Evolutionary conservation across 2,888 invertebrate genomes (phyloP), one percentile per base, ranked within the genome.

Genomic region (Odontocolon sp.): DNA sequence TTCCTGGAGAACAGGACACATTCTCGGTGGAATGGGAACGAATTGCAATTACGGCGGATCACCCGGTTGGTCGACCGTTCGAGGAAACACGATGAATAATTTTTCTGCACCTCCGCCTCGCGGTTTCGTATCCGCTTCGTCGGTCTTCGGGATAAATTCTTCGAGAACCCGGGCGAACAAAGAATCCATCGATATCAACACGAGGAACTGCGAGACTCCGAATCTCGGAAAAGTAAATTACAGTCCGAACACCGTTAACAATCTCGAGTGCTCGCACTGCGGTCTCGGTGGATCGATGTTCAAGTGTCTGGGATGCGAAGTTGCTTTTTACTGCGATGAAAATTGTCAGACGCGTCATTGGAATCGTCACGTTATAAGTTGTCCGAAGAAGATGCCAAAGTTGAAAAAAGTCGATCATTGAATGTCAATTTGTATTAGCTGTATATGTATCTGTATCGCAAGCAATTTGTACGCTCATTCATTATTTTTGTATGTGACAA

Each of bases 381-480:
- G 89, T 42, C 86, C 87, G 0, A 89, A 88, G 68, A 87, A 83
- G 66, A 89, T 90, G 89, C 89, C 89, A 28, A 86, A 86, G 56
- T 77, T 89, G 3, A 88, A 88, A 45, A 89, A 89, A 79, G 84
- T 90, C 36, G 75, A 73, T 69, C 71, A 66, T 36, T 83, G 56
- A 82, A 75, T 59, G 56, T 56, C 14, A 16, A 31, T 50, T 11
- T 11, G 11, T 47, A 57, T 57, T 23, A 2, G 23, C 21, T 18
- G 18, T 56, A 31, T 56, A 38, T 38, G 31, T 56, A 31, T 5
- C 36, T 38, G 16, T 56, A 56, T 42, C 33, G 23, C 26, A 67
- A 45, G 9, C 31, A 6, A 9, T 50, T 21, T 67, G 23, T 45
- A 26, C 9, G 42, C 28, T 23, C 21, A 33, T 33, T 54, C 31